Evolutionary conservation across 2,113 vertebrate species (phyloP).

Genomic region (Xyliphius kryptos): DNA sequence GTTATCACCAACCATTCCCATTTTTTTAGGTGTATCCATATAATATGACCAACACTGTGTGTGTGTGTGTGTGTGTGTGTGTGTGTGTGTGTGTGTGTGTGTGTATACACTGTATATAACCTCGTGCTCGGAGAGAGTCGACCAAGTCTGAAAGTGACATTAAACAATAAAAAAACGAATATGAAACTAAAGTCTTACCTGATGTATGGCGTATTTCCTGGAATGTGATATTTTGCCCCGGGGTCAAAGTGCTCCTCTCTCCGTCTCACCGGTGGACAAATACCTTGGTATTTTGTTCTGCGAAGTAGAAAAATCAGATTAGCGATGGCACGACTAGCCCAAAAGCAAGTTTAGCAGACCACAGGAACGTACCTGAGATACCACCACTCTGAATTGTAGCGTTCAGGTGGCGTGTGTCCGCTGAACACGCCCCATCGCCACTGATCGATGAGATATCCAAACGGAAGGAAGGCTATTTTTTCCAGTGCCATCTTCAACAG

Average conservation of each 20-base stretch:
- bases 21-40: too few species aligned
- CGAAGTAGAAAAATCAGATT: background rate
- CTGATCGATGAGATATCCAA: slow-evolving; percentile 92
- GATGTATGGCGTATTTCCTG: slow-evolving; percentile 89
- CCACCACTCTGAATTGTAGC: slow-evolving; percentile 98
- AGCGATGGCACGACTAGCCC: too few species aligned
- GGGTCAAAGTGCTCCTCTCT: slow-evolving; percentile 90
- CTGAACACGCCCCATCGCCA: slow-evolving; percentile 98
- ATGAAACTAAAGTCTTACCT: slow-evolving; percentile 74
- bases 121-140: too few species aligned
- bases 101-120: too few species aligned
- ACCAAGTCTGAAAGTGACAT: too few species aligned
- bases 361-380: slow-evolving; percentile 86
- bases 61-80: too few species aligned
- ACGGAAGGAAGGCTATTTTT: slow-evolving; percentile 94
- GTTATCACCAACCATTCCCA: too few species aligned
- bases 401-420: slow-evolving; percentile 69
- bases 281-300: slow-evolving; percentile 93
- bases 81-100: too few species aligned
- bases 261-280: slow-evolving; percentile 77
- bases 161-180: too few species aligned
- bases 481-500: slow-evolving; percentile 94
- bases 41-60: too few species aligned
- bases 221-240: slow-evolving; percentile 94
- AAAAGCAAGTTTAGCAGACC: too few species aligned